Conservation (phyloP, 2,888 invertebrate species). For the Tupiocoris notatus region DNA sequence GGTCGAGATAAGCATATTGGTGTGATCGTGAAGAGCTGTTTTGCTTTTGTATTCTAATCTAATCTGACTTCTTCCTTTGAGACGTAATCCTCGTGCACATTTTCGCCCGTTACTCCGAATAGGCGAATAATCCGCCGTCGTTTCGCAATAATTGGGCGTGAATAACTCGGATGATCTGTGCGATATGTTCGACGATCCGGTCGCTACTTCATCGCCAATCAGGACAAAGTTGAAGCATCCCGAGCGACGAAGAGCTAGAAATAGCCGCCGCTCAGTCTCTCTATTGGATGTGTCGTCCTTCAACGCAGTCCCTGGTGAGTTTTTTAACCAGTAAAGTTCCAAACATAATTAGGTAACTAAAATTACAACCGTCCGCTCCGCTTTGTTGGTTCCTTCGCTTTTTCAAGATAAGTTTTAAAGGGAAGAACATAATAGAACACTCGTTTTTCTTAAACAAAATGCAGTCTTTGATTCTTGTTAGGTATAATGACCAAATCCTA, state of each 20-base stretch:
- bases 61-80: not conserved
- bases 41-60: not conserved
- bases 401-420: too few species aligned
- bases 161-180: not conserved
- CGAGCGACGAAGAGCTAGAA: conserved; percentile 8
- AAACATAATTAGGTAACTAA: too few species aligned
- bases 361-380: too few species aligned
- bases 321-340: not conserved
- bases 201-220: conserved; percentile 19
- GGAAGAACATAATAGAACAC: too few species aligned
- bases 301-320: conserved; percentile 12
- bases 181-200: conserved; percentile 3
- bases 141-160: not conserved
- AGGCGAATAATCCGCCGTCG: not conserved
- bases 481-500: too few species aligned
- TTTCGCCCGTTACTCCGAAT: not conserved
- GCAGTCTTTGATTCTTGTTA: too few species aligned
- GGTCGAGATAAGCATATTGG: not conserved
- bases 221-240: not conserved
- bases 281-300: conserved; percentile 43
- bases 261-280: conserved; percentile 43
- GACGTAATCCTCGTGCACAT: not conserved
- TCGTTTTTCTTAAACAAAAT: too few species aligned
- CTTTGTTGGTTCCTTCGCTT: too few species aligned
- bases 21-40: not conserved